phyloP scores from a whole-genome alignment of 1,140 invertebrate species.

The Plectrocnemia conspersa region DNA sequence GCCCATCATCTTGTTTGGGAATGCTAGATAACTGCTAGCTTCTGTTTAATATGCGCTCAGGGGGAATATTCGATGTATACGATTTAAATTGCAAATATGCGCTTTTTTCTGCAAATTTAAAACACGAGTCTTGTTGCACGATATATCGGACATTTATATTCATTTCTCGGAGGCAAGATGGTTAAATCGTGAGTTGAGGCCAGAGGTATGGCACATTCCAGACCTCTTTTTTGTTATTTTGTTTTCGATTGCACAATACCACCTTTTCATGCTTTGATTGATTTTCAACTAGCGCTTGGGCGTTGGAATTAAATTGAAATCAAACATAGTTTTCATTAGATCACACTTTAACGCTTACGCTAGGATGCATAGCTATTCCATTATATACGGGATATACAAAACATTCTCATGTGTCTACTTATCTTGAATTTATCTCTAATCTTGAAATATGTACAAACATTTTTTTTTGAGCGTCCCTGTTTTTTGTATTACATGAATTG shows the following conservation, averaged over 20 bases:
- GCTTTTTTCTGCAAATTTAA: constrained; percentile 22
- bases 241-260: constrained; percentile 27
- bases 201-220: constrained; percentile 30
- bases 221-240: constrained; percentile 28
- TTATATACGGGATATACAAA: background rate
- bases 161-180: constrained; percentile 23
- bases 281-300: constrained; percentile 14
- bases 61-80: constrained; percentile 27
- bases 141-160: constrained; percentile 27
- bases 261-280: constrained; percentile 29
- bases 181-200: constrained; percentile 25
- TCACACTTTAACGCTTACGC: background rate
- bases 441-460: too few species aligned
- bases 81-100: constrained; percentile 36
- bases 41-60: constrained; percentile 17
- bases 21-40: too few species aligned
- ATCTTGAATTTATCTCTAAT: too few species aligned
- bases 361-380: background rate
- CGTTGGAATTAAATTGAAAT: constrained; percentile 21
- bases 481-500: constrained; percentile 13
- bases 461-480: constrained; percentile 10
- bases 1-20: constrained; percentile 13
- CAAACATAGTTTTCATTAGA: constrained; percentile 20
- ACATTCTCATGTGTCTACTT: background rate
- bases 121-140: constrained; percentile 22